Conservation (phyloP, 2,888 invertebrate genomes). For the Caenorhabditis sp. region DNA sequence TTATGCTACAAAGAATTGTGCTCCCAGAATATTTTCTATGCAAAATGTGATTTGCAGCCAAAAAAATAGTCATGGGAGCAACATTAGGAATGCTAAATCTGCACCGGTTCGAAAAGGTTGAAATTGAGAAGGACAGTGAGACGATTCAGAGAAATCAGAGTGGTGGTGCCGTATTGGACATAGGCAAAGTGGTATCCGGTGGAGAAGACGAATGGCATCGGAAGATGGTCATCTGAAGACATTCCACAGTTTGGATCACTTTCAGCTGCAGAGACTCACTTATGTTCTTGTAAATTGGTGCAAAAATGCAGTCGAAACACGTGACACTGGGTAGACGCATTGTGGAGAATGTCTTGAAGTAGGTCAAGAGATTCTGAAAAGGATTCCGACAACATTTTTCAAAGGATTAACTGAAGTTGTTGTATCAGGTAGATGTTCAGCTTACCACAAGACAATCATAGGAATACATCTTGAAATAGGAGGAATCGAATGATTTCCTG, state of each 20-base stretch:
- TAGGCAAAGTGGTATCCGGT: conserved; percentile 36
- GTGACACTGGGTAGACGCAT: conserved; percentile 31
- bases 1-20: too few species aligned
- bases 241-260: too few species aligned
- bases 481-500: conserved; percentile 4
- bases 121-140: conserved; percentile 31
- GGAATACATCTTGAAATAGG: conserved; percentile 18
- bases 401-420: too few species aligned
- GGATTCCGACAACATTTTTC: too few species aligned
- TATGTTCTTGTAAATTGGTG: background rate
- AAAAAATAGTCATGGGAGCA: background rate
- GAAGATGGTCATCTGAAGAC: conserved; percentile 26
- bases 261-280: background rate
- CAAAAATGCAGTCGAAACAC: conserved; percentile 13
- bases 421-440: too few species aligned
- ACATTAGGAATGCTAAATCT: background rate
- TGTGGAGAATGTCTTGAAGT: conserved; percentile 27
- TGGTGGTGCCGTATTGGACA: conserved; percentile 33
- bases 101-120: conserved; percentile 32
- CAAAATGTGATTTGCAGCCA: background rate
- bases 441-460: conserved; percentile 35
- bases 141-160: conserved; percentile 30
- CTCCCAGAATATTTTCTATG: background rate
- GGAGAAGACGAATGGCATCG: conserved; percentile 31
- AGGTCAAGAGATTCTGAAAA: conserved; percentile 28